Percentiles rank a stretch among this genome's conserved stretches.
These are phyloP conservation scores for Tragelaphus imberbis DNA, from an alignment of 2,113 vertebrate genomes.

Conservation along the genomic window DNA sequence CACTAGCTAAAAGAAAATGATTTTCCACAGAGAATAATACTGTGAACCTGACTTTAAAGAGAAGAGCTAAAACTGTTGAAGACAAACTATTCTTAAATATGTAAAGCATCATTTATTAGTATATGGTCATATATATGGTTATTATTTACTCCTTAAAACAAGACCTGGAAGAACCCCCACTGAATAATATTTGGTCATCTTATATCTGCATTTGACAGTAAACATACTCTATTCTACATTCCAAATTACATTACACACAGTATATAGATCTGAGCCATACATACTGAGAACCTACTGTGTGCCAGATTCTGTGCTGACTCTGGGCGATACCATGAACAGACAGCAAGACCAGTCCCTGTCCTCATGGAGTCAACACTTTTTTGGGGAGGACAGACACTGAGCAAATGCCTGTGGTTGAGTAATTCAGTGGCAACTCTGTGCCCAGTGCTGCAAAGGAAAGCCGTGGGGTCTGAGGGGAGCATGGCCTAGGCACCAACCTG, in stretches of 20 bases:
- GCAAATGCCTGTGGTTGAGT: neutral
- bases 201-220: neutral
- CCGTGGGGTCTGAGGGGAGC: rapidly evolving
- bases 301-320: neutral
- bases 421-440: neutral
- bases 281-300: neutral
- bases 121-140: neutral
- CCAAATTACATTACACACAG: neutral
- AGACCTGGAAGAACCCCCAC: neutral
- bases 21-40: neutral
- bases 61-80: neutral
- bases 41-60: neutral
- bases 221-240: neutral
- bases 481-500: neutral
- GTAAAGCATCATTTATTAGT: neutral
- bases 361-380: neutral
- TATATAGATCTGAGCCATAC: neutral
- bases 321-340: neutral
- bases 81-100: neutral
- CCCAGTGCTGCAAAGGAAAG: neutral
- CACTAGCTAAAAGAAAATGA: neutral
- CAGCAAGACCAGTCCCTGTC: neutral
- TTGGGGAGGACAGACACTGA: neutral
- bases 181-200: neutral
- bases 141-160: neutral